Percentiles rank a stretch among this genome's conserved stretches.
Evolutionary conservation across 2,888 invertebrate species (phyloP).

Genomic region (Chloromyia formosa): DNA sequence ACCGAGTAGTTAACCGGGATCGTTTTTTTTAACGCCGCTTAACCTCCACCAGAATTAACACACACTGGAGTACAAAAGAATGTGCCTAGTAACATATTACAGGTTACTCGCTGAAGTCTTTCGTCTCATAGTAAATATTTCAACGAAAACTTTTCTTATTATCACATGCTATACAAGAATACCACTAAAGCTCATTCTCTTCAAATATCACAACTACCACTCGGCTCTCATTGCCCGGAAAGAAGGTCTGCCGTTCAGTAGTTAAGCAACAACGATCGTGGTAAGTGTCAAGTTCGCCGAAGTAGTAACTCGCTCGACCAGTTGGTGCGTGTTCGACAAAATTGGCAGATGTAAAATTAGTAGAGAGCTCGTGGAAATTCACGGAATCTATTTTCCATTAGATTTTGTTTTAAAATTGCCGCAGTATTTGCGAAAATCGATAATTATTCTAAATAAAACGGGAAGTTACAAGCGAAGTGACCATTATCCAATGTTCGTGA

Average conservation of each 20-base stretch:
- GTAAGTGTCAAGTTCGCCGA: constrained; percentile 12
- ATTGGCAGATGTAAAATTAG: background rate
- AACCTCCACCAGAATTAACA: no score
- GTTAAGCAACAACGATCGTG: constrained; percentile 18
- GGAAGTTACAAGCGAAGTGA: no score
- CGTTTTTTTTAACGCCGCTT: no score
- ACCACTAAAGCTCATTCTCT: constrained; percentile 8
- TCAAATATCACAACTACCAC: background rate
- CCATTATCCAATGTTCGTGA: background rate
- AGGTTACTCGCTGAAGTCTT: constrained; percentile 30
- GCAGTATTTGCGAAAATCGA: no score
- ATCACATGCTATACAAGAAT: constrained; percentile 22
- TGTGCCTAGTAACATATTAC: no score
- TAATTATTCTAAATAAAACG: no score
- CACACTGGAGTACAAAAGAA: no score
- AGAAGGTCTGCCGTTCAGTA: background rate
- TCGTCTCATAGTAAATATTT: no score
- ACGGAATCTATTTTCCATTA: background rate
- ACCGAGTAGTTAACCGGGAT: no score
- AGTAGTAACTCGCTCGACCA: background rate
- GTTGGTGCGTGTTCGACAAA: constrained; percentile 10
- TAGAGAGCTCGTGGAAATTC: background rate
- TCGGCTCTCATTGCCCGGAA: background rate
- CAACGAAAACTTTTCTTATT: background rate
- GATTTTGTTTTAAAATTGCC: no score